A percentile compares a stretch with the other conserved stretches of the same genome.
phyloP scores from a whole-genome alignment of 2,888 invertebrate genomes.

The Abscondita cerata region DNA sequence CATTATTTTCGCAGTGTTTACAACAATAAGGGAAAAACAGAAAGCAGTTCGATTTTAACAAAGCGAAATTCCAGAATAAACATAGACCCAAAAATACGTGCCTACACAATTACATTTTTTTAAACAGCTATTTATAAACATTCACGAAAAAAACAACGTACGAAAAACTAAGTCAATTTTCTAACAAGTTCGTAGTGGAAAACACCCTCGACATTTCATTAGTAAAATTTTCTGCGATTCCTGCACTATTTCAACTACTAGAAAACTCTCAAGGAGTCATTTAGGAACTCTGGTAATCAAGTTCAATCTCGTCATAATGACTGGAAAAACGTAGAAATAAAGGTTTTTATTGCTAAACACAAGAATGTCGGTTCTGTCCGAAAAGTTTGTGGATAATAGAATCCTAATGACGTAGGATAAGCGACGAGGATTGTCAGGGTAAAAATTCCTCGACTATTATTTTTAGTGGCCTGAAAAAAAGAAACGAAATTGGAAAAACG shows the following conservation, averaged over 20 bases:
- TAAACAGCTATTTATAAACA: too few relatives aligned
- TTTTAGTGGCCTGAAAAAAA: background rate
- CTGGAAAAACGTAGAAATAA: slow-evolving; percentile 39
- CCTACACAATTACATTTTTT: too few relatives aligned
- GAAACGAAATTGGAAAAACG: background rate
- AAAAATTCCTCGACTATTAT: background rate
- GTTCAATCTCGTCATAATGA: slow-evolving; percentile 41
- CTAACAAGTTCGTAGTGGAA: too few relatives aligned
- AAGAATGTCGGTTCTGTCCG: slow-evolving; percentile 42
- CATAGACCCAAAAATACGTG: too few relatives aligned
- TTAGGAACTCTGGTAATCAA: slow-evolving; percentile 40
- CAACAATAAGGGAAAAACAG: too few relatives aligned
- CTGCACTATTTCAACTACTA: slow-evolving; percentile 16
- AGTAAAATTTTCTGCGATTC: slow-evolving; percentile 20
- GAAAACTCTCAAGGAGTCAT: slow-evolving; percentile 25
- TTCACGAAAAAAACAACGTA: too few relatives aligned
- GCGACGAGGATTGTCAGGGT: slow-evolving; percentile 35
- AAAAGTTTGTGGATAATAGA: slow-evolving; percentile 44
- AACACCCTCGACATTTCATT: slow-evolving; percentile 5
- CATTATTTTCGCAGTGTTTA: too few relatives aligned
- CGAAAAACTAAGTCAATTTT: too few relatives aligned
- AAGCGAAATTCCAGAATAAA: too few relatives aligned
- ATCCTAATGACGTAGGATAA: slow-evolving; percentile 46
- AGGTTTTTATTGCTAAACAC: slow-evolving; percentile 45
- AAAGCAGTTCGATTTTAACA: too few relatives aligned